Evolutionary conservation across 2,113 vertebrate genomes (phyloP), one percentile per base, ranked within the genome.

Genomic region (Poicephalus gulielmi): DNA sequence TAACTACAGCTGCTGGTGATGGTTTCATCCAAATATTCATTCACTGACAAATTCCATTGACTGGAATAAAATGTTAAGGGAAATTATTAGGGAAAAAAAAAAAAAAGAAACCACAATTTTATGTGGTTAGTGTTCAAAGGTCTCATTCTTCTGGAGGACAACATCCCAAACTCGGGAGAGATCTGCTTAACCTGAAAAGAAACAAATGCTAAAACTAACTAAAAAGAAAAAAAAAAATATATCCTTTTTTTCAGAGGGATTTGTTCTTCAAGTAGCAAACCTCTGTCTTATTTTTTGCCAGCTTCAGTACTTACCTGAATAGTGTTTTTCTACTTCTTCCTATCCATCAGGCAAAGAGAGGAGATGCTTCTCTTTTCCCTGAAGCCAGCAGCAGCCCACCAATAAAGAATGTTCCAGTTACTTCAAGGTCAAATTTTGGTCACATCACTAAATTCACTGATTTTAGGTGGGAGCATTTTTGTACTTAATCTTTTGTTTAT

Each of bases 1-100:
- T 88, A 89, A 94, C 74, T 86, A 82, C 94, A 96, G 94, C 92
- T 94, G 94, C 66, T 79, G 73, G 73, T 55, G 81, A 66, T 50
- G 69, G 44, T 81, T 88, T 37, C 86, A 94, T 91, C 83, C 76
- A 88, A 91, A 53, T 47, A 37, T 82, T 83, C 76, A 92, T 94
- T 94, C 92, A 94, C 62, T 86, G 31, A 46, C 35, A 92, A 84
- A 92, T 82, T 88, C 81, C 69, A 89, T 78, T 95, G 66, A 84
- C 88, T 91, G 73, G 62, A 93, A 95, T 93, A 52, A 95, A 94
- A 94, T 16, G 66, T 76, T 75, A 25, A 77, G 46, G 63, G 62
- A 90, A 90, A 83, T 71, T 35, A 44, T 46, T 70, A 55, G 39
- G 9, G 18, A 2, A 6, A 62, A n/a, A 73, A 64, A 81, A 79